Evolutionary conservation across 2,888 invertebrate species (phyloP).

Genomic region (Sarcophaga variegata): DNA sequence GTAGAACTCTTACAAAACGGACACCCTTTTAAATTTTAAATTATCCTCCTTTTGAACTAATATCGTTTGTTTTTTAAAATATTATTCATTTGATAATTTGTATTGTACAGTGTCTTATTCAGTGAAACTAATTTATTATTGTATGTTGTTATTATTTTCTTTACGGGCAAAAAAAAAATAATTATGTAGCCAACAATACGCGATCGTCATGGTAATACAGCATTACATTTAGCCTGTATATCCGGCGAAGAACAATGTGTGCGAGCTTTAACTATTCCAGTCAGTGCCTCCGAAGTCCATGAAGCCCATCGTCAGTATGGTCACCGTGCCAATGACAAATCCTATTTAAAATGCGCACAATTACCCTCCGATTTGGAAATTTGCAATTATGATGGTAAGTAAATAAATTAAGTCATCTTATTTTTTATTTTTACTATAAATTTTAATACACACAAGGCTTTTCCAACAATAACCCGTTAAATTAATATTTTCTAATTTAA

Average conservation of each 20-base stretch:
- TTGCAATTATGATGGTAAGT: conserved; percentile 93
- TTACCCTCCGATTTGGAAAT: conserved; percentile 87
- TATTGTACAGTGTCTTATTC: too few species aligned
- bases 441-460: not conserved
- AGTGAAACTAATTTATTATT: not conserved
- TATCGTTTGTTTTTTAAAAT: too few species aligned
- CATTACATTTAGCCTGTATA: conserved; percentile 91
- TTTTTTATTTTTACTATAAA: not conserved
- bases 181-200: conserved; percentile 83
- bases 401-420: not conserved
- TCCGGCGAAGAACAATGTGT: conserved; percentile 88
- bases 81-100: too few species aligned
- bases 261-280: conserved; percentile 87
- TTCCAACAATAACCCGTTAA: not conserved
- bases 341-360: conserved; percentile 78
- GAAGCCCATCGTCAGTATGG: conserved; percentile 80
- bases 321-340: conserved; percentile 80
- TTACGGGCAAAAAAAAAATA: not conserved
- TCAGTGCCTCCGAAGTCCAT: conserved; percentile 83
- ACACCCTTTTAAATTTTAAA: too few species aligned
- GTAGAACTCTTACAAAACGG: too few species aligned
- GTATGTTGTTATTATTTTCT: conserved; percentile 14
- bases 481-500: not conserved
- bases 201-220: conserved; percentile 91
- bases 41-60: too few species aligned